These are phyloP conservation scores for Chrysomallon squamiferum DNA, from an alignment of 1,140 invertebrate genomes.

Conservation along the genomic window DNA sequence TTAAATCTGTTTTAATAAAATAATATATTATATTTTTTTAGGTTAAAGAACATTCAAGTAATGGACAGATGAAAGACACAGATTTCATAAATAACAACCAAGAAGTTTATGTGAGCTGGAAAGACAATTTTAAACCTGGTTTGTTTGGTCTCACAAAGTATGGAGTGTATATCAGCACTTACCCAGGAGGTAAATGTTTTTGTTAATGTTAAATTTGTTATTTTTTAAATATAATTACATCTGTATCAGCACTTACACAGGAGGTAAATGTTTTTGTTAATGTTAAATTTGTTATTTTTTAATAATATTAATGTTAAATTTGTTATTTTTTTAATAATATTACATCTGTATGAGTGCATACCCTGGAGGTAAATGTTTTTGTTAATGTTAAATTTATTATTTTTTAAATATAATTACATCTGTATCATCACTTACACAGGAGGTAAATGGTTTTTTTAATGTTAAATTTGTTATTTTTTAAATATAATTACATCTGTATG, in stretches of 20 bases:
- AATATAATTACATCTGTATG: no score
- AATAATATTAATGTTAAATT: no score
- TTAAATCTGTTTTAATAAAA: no score
- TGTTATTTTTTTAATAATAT: no score
- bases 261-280: constrained; percentile 9
- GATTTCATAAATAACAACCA: constrained; percentile 14
- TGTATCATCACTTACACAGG: no score
- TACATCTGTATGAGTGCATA: no score
- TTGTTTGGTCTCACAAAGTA: not conserved
- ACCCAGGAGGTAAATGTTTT: constrained; percentile 15
- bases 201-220: not conserved
- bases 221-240: not conserved
- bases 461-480: no score
- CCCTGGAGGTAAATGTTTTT: no score
- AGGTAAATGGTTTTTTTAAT: no score
- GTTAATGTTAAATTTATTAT: no score
- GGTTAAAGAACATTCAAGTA: constrained; percentile 14
- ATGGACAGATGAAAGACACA: constrained; percentile 6
- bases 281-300: no score
- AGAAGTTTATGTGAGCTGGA: constrained; percentile 12
- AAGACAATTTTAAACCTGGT: constrained; percentile 13
- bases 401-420: no score
- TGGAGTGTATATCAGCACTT: constrained; percentile 17
- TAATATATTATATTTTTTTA: not conserved
- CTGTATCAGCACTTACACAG: constrained; percentile 2